A percentile compares a stretch with the other conserved stretches of the same genome.
phyloP scores from a whole-genome alignment of 2,797 vertebrate species.

The Helostoma temminkii region DNA sequence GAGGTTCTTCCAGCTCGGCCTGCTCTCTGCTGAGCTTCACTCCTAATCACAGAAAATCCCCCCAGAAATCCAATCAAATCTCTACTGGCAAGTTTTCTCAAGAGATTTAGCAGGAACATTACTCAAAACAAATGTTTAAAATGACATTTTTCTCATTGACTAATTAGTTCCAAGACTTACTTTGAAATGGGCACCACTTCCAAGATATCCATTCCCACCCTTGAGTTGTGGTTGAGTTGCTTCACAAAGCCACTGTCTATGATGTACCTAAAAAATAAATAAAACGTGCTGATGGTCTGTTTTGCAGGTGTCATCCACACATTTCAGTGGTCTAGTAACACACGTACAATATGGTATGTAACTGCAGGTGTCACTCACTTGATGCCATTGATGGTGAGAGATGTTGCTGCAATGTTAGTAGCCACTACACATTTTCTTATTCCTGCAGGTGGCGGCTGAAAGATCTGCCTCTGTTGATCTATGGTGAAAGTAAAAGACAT shows the following conservation, averaged over 20 bases:
- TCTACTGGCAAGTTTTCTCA: conserved; percentile 4
- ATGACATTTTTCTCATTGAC: too few species aligned
- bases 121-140: conserved; percentile 3
- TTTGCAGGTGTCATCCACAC: neutral
- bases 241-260: conserved; percentile 98
- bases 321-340: neutral
- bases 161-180: conserved; percentile 86
- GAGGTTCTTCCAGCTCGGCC: conserved; percentile 94
- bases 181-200: conserved; percentile 98
- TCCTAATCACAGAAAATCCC: conserved; percentile 80
- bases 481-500: conserved; percentile 15
- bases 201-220: conserved; percentile 93
- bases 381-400: conserved; percentile 96
- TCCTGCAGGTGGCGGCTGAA: conserved; percentile 91
- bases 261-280: conserved; percentile 87
- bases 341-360: neutral
- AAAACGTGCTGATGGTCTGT: neutral
- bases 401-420: conserved; percentile 98
- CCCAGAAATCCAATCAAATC: conserved; percentile 6
- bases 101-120: neutral
- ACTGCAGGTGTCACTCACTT: conserved; percentile 81
- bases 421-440: conserved; percentile 97
- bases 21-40: conserved; percentile 92
- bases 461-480: conserved; percentile 98
- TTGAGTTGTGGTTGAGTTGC: conserved; percentile 95